These are phyloP conservation scores for Lethrus apterus DNA, from an alignment of 1,140 invertebrate species.

Conservation along the genomic window DNA sequence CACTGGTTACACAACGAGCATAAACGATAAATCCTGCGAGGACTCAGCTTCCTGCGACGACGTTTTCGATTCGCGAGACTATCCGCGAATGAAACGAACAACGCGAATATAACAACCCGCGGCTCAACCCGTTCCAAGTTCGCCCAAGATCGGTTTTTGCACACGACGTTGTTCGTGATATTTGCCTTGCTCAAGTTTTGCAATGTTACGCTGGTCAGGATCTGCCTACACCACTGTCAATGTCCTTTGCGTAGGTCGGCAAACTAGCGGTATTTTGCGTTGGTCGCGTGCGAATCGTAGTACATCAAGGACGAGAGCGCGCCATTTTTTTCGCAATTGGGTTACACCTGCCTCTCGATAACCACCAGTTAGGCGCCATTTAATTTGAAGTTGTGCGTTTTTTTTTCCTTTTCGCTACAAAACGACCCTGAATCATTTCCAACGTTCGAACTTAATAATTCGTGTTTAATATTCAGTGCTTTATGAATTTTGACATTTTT, in stretches of 20 bases:
- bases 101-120: slow-evolving; percentile 10
- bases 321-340: not conserved
- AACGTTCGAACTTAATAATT: no score
- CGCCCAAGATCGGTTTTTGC: slow-evolving; percentile 29
- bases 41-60: slow-evolving; percentile 3
- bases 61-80: slow-evolving; percentile 17
- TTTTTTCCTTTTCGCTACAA: no score
- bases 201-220: slow-evolving; percentile 39
- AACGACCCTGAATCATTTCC: no score
- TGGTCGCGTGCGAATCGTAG: slow-evolving; percentile 16
- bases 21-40: slow-evolving; percentile 1
- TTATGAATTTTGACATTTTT: no score
- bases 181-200: slow-evolving; percentile 28
- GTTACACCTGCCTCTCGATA: no score
- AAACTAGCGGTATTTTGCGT: slow-evolving; percentile 33
- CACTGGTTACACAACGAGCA: no score
- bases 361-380: no score
- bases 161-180: slow-evolving; percentile 25
- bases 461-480: no score
- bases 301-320: not conserved
- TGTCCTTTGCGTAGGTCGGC: slow-evolving; percentile 38
- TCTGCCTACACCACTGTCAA: slow-evolving; percentile 30
- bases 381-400: no score
- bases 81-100: slow-evolving; percentile 22
- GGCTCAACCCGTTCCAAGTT: slow-evolving; percentile 14